Conservation (phyloP, 2,888 invertebrate genomes). For the Nemotelus pantherinus region DNA sequence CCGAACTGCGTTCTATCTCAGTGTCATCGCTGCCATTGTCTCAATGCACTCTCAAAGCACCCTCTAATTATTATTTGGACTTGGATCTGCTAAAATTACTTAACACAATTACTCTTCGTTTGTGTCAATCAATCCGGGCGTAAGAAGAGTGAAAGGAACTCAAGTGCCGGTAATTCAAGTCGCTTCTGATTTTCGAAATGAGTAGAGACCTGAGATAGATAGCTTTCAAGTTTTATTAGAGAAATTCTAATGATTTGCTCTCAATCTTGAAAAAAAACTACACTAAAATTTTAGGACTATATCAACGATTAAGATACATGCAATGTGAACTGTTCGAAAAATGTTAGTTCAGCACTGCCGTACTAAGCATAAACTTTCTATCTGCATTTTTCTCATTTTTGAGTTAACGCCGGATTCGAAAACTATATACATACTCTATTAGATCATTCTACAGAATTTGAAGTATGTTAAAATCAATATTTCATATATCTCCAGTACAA, state of each 20-base stretch:
- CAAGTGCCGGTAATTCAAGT: neutral
- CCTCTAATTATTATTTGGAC: conserved; percentile 36
- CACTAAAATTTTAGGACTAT: too few species aligned
- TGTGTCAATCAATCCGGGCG: conserved; percentile 41
- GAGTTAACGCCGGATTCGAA: too few species aligned
- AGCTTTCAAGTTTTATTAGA: neutral
- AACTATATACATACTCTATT: too few species aligned
- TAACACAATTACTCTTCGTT: conserved; percentile 43
- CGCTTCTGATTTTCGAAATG: conserved; percentile 2
- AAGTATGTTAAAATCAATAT: too few species aligned
- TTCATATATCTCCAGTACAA: too few species aligned
- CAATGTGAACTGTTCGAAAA: too few species aligned
- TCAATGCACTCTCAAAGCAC: neutral
- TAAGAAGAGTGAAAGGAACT: conserved; percentile 22
- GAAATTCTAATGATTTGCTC: neutral
- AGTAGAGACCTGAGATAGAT: neutral
- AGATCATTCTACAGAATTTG: too few species aligned
- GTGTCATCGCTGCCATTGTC: neutral
- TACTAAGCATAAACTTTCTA: too few species aligned
- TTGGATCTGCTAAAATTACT: conserved; percentile 25
- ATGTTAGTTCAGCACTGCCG: too few species aligned
- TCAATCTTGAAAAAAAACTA: too few species aligned
- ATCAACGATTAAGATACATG: too few species aligned
- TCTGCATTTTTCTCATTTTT: too few species aligned
- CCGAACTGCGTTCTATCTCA: neutral